These are phyloP conservation scores for Pantherophis alleghaniensis DNA, from an alignment of 2,797 vertebrate species.

Conservation along the genomic window DNA sequence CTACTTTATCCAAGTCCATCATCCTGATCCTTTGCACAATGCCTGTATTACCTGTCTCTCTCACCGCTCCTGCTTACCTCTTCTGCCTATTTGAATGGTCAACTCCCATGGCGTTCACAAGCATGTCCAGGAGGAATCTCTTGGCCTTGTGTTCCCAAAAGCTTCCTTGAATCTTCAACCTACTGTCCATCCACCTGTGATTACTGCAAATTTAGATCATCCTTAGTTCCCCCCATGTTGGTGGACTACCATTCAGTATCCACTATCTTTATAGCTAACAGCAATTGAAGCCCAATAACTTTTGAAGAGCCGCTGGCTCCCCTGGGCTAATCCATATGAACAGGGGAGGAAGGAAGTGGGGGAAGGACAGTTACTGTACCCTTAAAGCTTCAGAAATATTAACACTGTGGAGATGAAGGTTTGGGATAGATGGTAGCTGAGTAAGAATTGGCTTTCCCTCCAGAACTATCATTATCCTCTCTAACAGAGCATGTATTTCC, in stretches of 20 bases:
- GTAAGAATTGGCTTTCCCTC: neutral
- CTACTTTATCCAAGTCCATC: neutral
- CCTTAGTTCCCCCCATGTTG: neutral
- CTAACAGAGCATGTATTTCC: too few relatives aligned
- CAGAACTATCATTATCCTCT: neutral
- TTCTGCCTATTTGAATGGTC: neutral
- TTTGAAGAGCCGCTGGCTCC: neutral
- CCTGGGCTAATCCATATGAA: neutral
- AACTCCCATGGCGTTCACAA: too few relatives aligned
- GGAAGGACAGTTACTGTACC: neutral
- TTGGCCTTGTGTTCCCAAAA: neutral
- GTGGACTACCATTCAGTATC: neutral
- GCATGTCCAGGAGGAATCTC: neutral
- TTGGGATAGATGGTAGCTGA: neutral
- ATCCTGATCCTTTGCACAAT: neutral
- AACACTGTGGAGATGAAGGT: neutral
- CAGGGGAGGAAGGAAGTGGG: neutral
- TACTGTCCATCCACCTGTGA: neutral
- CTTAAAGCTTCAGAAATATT: neutral
- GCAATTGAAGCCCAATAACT: neutral
- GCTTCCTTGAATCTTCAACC: neutral
- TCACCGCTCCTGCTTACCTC: neutral
- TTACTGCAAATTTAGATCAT: neutral
- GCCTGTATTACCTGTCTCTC: neutral
- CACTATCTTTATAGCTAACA: neutral